These are phyloP conservation scores for Syrmaticus mikado DNA, from an alignment of 2,113 vertebrate genomes.

Conservation along the genomic window DNA sequence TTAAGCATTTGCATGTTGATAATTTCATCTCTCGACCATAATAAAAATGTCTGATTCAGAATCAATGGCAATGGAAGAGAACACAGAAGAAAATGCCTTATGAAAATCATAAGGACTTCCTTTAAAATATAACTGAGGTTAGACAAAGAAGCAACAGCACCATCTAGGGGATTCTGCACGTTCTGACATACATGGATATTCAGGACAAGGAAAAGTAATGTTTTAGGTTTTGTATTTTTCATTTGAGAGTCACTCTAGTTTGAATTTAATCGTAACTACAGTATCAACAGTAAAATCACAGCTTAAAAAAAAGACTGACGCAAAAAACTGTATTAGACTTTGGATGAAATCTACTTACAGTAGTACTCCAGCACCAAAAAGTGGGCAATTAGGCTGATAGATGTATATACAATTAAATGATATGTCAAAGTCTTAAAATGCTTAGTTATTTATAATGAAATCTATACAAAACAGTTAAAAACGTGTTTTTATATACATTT, in stretches of 20 bases:
- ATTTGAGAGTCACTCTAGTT: slow-evolving; percentile 35
- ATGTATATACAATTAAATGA: slow-evolving; percentile 76
- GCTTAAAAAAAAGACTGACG: slow-evolving; percentile 58
- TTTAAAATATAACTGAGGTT: not conserved
- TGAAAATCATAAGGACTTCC: not conserved
- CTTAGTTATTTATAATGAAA: slow-evolving; percentile 82
- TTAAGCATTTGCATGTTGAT: not conserved
- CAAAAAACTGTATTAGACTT: slow-evolving; percentile 76
- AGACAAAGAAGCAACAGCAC: slow-evolving; percentile 67
- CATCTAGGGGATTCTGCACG: slow-evolving; percentile 69
- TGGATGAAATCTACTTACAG: slow-evolving; percentile 80
- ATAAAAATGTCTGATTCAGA: not conserved
- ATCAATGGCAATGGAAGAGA: not conserved
- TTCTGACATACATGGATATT: not conserved
- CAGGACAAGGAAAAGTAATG: not conserved
- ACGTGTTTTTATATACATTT: slow-evolving; percentile 78
- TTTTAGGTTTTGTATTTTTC: slow-evolving; percentile 39
- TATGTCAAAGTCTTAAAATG: slow-evolving; percentile 79
- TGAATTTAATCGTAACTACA: slow-evolving; percentile 60
- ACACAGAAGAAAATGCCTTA: not conserved
- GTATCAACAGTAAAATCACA: slow-evolving; percentile 63
- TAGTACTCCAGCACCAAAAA: slow-evolving; percentile 82
- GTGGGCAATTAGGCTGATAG: slow-evolving; percentile 76
- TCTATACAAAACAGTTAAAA: slow-evolving; percentile 86
- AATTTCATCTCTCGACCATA: not conserved